These are phyloP conservation scores for Strigamia maritima DNA, from an alignment of 2,888 invertebrate genomes.

Conservation along the genomic window DNA sequence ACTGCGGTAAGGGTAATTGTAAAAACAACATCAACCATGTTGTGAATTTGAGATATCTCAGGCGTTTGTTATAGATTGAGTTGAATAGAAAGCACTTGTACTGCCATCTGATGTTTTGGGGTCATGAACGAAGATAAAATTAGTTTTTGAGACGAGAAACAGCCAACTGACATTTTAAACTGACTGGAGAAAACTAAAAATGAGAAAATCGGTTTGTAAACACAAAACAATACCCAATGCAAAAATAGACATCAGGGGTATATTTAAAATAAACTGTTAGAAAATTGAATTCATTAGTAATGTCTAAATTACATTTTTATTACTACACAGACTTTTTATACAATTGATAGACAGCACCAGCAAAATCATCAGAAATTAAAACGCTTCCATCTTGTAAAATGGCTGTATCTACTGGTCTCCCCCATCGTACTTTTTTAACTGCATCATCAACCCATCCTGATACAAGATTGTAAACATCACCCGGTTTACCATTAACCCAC, in stretches of 20 bases:
- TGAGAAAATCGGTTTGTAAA: too few relatives aligned
- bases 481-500: constrained; percentile 10
- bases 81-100: neutral
- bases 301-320: too few relatives aligned
- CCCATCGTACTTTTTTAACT: constrained; percentile 12
- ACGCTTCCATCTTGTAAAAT: neutral
- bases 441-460: constrained; percentile 20
- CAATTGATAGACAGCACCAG: constrained; percentile 33
- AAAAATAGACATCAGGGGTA: too few relatives aligned
- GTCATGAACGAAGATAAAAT: too few relatives aligned
- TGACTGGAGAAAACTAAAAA: too few relatives aligned
- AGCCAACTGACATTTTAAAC: too few relatives aligned
- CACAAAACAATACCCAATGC: too few relatives aligned
- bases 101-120: neutral
- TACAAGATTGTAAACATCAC: neutral
- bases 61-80: neutral
- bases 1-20: neutral
- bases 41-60: neutral
- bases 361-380: constrained; percentile 26
- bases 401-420: constrained; percentile 22
- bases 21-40: neutral
- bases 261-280: too few relatives aligned
- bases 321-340: too few relatives aligned
- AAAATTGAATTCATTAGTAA: too few relatives aligned
- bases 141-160: too few relatives aligned